Evolutionary conservation across 2,797 vertebrate species (phyloP).

Genomic region (Enteromius argenteus): DNA sequence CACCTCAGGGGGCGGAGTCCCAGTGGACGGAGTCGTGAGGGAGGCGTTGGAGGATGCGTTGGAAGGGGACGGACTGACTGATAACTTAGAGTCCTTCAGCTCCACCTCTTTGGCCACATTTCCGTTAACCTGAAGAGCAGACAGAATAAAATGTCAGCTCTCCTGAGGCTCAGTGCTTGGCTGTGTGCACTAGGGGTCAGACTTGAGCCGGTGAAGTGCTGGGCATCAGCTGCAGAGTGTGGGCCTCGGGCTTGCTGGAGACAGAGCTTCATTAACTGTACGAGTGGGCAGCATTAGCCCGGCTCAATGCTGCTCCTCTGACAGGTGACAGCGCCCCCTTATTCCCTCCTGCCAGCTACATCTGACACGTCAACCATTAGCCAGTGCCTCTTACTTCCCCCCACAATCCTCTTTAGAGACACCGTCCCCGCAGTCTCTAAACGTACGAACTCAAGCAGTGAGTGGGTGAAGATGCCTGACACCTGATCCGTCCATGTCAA

Average conservation of each 20-base stretch:
- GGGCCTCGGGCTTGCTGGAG: conserved; percentile 12
- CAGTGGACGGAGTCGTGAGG: conserved; percentile 67
- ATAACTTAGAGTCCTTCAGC: conserved; percentile 72
- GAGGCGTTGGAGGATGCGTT: conserved; percentile 78
- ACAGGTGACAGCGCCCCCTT: conserved; percentile 33
- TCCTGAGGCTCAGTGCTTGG: conserved; percentile 40
- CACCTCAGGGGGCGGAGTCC: conserved; percentile 76
- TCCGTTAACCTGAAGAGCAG: conserved; percentile 72
- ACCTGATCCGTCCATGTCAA: background rate
- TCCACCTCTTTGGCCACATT: conserved; percentile 63
- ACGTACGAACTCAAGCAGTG: background rate
- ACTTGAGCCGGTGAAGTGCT: conserved; percentile 19
- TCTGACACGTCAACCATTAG: conserved; percentile 18
- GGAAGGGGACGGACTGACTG: conserved; percentile 78
- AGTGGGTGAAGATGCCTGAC: background rate
- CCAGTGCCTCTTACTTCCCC: background rate
- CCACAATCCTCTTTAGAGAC: conserved; percentile 3
- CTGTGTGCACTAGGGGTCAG: conserved; percentile 62
- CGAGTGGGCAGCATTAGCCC: conserved; percentile 20
- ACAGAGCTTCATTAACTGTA: conserved; percentile 18
- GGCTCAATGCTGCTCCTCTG: conserved; percentile 7
- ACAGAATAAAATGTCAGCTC: background rate
- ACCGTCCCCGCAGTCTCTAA: background rate
- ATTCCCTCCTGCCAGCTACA: conserved; percentile 10
- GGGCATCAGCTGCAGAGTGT: background rate